Conservation (phyloP, 2,888 invertebrate species). For the Melitaea athalia region DNA sequence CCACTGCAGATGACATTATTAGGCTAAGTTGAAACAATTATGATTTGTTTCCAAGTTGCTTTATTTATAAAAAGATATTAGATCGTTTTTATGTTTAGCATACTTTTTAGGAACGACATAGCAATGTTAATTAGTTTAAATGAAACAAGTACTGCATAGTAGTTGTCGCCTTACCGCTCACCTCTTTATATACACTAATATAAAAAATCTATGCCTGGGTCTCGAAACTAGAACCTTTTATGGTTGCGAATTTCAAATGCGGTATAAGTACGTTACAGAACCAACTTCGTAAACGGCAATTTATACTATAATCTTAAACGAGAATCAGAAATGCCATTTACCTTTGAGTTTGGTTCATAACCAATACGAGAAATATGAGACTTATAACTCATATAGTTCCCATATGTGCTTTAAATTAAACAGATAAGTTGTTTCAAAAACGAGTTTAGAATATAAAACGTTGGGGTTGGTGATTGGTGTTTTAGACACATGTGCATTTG, state of each 20-base stretch:
- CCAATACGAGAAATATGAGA: background rate
- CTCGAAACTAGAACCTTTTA: conserved; percentile 28
- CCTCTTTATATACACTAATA: conserved; percentile 20
- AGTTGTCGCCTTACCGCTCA: conserved; percentile 5
- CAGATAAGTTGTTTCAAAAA: background rate
- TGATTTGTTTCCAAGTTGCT: background rate
- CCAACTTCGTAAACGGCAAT: conserved; percentile 14
- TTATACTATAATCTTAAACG: conserved; percentile 12
- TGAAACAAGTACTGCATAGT: background rate
- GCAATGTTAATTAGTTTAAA: conserved; percentile 31
- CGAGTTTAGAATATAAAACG: no score
- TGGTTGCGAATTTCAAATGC: conserved; percentile 32
- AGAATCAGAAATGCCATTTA: conserved; percentile 5
- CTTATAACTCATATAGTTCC: background rate
- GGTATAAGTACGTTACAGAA: conserved; percentile 12
- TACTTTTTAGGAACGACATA: conserved; percentile 2
- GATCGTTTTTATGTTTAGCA: conserved; percentile 6
- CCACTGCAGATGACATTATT: background rate
- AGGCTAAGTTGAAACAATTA: background rate
- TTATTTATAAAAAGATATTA: background rate
- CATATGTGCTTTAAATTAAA: background rate
- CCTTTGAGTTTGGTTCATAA: conserved; percentile 7
- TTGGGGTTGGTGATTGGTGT: no score
- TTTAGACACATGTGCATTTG: no score
- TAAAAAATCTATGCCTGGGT: conserved; percentile 28